Evolutionary conservation across 2,888 invertebrate genomes (phyloP), one percentile per base, ranked within the genome.

Genomic region (Sarcophaga rosellei): DNA sequence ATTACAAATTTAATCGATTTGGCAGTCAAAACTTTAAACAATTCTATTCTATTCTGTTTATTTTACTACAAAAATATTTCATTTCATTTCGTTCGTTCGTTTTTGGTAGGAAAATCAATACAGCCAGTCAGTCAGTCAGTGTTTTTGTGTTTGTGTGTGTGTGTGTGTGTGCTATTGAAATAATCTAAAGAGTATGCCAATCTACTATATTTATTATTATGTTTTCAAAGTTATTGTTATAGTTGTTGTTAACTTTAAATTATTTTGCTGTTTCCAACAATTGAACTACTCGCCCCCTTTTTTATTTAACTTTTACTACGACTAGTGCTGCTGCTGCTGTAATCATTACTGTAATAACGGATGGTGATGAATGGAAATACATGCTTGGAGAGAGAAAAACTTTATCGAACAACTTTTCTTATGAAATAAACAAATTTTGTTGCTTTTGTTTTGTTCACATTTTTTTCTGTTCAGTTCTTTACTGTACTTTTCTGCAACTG

Each of bases 351-450:
- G 70, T 57, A 81, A 75, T 57, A 75, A 81, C 21, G 62, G 21
- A 21, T 45, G 44, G 45, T n/a, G 45, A 23, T 21, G n/a, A 8
- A 53, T 21, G 20, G 15, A 17, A 62, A 61, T 65, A 75, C 23
- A 53, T 65, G 23, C 47, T 65, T 44, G 25, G 15, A 15, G 35
- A 35, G 23, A 6, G 21, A 25, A 3, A 74, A 85, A 81, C 44
- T 69, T 80, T 77, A 23, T 20, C 6, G 23, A 63, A 68, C 35
- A 86, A 82, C 44, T 86, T 86, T 84, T 84, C 84, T 66, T 84
- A 84, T 81, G 81, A 86, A 86, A 86, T 86, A 81, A 86, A 70
- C 76, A 83, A 76, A 35, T 72, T 66, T 76, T 35, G 65, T 25
- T 47, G 12, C n/a, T 69, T n/a, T n/a, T 65, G 5, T 35, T 77